Evolutionary conservation across 35 echinoderm and acorn worm genomes (phyloP).

Genomic region (Diadema setosum): DNA sequence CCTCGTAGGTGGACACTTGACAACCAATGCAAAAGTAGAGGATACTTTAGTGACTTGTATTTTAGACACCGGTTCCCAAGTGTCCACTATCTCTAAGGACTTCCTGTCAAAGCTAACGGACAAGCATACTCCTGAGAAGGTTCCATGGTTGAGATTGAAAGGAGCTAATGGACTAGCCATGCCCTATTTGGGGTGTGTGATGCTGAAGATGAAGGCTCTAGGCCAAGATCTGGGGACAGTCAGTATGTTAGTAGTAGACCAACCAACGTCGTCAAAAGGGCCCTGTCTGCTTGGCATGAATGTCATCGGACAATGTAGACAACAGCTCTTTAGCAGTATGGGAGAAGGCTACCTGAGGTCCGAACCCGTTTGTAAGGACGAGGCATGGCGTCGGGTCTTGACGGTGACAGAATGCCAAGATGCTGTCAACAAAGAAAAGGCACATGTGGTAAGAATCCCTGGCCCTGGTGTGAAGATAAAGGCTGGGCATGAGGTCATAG

Average conservation of each 20-base stretch:
- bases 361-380: not conserved
- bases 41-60: not conserved
- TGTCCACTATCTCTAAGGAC: not conserved
- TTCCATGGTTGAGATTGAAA: not conserved
- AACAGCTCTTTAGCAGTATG: not conserved
- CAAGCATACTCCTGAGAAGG: not conserved
- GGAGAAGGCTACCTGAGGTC: not conserved
- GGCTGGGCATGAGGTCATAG: not conserved
- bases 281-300: slow-evolving; percentile 9
- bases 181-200: not conserved
- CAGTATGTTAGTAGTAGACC: not conserved
- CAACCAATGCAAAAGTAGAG: not conserved
- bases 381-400: not conserved
- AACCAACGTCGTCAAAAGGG: not conserved
- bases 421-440: not conserved
- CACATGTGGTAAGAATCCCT: not conserved
- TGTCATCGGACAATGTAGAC: not conserved
- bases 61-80: slow-evolving; percentile 10
- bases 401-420: no score
- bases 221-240: not conserved
- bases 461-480: not conserved
- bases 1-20: not conserved
- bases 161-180: not conserved
- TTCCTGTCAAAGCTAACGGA: not conserved
- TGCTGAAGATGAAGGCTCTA: not conserved